phyloP scores from a whole-genome alignment of 2,888 invertebrate genomes.

The Dione juno region DNA sequence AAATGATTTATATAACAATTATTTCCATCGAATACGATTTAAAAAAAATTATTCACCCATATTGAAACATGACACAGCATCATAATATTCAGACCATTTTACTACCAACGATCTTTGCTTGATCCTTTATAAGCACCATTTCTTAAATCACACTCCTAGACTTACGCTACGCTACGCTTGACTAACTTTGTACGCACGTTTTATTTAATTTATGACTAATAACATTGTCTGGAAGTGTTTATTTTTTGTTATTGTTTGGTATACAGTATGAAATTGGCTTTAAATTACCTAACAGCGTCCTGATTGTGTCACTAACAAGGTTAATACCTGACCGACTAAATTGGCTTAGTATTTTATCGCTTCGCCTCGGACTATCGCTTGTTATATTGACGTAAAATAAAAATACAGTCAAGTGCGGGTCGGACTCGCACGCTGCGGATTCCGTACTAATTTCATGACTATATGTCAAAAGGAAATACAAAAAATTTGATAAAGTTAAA shows the following conservation, averaged over 20 bases:
- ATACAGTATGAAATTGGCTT: constrained; percentile 38
- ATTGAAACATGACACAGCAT: constrained; percentile 33
- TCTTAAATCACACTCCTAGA: constrained; percentile 35
- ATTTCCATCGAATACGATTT: background rate
- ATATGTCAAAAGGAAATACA: too few relatives aligned
- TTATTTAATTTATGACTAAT: constrained; percentile 25
- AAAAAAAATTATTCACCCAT: constrained; percentile 6
- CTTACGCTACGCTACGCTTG: constrained; percentile 33
- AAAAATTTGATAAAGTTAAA: too few relatives aligned
- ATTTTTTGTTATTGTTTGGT: constrained; percentile 47
- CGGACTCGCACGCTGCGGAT: too few relatives aligned
- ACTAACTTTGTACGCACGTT: constrained; percentile 31
- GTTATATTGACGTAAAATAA: constrained; percentile 5
- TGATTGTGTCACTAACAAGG: constrained; percentile 7
- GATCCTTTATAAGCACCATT: constrained; percentile 14
- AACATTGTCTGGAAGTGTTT: constrained; percentile 19
- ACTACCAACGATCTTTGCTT: constrained; percentile 25
- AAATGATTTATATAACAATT: constrained; percentile 24
- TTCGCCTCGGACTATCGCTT: constrained; percentile 20
- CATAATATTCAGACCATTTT: constrained; percentile 22
- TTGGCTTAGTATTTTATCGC: constrained; percentile 23
- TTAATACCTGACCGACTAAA: constrained; percentile 15
- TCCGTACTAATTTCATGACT: too few relatives aligned
- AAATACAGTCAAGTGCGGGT: background rate
- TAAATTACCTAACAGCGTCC: constrained; percentile 12